Evolutionary conservation across 2,797 vertebrate genomes (phyloP), one percentile per base, ranked within the genome.

Genomic region (Sebastes ruberrimus): DNA sequence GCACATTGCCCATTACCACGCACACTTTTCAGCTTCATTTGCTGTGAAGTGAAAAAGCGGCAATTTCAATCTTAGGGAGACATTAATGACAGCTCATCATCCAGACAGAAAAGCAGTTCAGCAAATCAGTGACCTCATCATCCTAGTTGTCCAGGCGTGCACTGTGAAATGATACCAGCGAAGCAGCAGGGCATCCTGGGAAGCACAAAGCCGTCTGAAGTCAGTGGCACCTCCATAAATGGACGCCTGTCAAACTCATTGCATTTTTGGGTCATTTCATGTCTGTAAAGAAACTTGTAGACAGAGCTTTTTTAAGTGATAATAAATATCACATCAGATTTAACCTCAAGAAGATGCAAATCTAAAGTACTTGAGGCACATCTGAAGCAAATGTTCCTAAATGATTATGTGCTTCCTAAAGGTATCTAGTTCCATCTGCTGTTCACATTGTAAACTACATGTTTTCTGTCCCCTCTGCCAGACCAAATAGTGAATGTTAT

Each of bases 371-470:
- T 35, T 35, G 2, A 49, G 6, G 55, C 30, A 46, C 25, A 72
- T 33, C 18, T 25, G n/a, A 33, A 52, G 16, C 62, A 69, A 13
- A 35, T 6, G 16, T 10, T 28, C 20, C 27, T 57, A 28, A 56
- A 22, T 65, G 16, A 27, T 6, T 10, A 7, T 23, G 8, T 27
- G 10, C 25, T 69, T 80, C 79, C 14, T 46, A 23, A 25, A 78
- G 80, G 62, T 6, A 20, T 89, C 76, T 86, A 73, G 82, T 71
- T 78, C 93, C 92, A 90, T 69, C 94, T 94, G 86, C 89, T 93
- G 94, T 78, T 87, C 80, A 81, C 18, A 64, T 11, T 16, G 49
- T 32, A 53, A 76, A 92, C 56, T 91, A 75, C 90, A 90, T 2
- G 22, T 46, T 28, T 13, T 60, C 11, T 33, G 6, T 42, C 7